These are phyloP conservation scores for Baccha elongata DNA, from an alignment of 2,888 invertebrate species.

Conservation along the genomic window DNA sequence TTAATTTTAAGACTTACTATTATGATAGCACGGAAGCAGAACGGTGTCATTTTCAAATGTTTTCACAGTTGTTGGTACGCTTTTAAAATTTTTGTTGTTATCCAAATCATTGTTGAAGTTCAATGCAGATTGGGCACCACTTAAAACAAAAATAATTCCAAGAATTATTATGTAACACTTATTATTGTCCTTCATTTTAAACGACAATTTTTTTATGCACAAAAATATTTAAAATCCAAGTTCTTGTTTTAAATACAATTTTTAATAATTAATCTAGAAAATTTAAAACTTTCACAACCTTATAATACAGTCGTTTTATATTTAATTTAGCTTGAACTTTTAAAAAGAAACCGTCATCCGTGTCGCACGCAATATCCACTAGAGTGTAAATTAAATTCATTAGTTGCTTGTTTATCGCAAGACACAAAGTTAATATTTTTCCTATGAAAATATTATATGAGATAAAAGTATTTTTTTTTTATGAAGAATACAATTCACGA, in stretches of 20 bases:
- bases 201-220: no score
- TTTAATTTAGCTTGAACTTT: no score
- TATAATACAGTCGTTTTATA: no score
- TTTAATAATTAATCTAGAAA: no score
- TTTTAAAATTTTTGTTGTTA: conserved; percentile 84
- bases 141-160: conserved; percentile 15
- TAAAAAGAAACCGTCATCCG: conserved; percentile 16
- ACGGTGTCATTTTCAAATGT: conserved; percentile 90
- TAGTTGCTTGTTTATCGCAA: neutral
- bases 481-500: neutral
- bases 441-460: no score
- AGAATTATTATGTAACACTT: conserved; percentile 10
- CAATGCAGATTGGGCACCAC: conserved; percentile 66
- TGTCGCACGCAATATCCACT: conserved; percentile 19
- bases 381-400: conserved; percentile 1
- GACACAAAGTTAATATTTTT: no score
- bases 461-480: neutral
- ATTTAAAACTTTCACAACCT: no score
- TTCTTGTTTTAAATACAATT: no score
- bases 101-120: conserved; percentile 78
- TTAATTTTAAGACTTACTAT: conserved; percentile 85
- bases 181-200: conserved; percentile 25
- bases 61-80: conserved; percentile 89
- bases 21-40: conserved; percentile 89
- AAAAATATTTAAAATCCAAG: no score